phyloP scores from a whole-genome alignment of 2,113 vertebrate species.

The Dipodomys merriami region DNA sequence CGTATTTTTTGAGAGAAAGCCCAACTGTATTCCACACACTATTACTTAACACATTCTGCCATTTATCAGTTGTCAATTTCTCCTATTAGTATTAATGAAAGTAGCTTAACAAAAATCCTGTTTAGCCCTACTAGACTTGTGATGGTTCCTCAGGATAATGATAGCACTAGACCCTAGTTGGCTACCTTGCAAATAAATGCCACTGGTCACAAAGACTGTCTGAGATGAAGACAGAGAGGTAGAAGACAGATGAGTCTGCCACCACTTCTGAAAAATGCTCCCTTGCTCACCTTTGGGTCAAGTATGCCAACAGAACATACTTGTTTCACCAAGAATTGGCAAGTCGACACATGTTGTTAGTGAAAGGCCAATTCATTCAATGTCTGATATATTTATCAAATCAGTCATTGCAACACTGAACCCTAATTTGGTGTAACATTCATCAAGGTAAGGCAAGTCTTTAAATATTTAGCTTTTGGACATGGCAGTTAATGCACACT shows the following conservation, averaged over 20 bases:
- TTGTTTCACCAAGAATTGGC: not conserved
- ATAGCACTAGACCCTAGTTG: not conserved
- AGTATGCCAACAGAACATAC: not conserved
- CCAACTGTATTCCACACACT: not conserved
- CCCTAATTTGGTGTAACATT: not conserved
- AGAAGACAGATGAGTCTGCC: not conserved
- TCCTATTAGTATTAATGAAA: not conserved
- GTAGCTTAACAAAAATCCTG: not conserved
- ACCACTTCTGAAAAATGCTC: not conserved
- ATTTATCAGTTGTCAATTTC: not conserved
- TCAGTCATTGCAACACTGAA: not conserved
- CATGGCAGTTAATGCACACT: not conserved
- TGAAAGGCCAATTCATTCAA: not conserved
- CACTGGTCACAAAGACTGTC: not conserved
- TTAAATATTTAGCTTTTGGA: not conserved
- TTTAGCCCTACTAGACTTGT: slow-evolving; percentile 4
- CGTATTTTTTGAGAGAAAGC: not conserved
- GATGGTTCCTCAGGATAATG: not conserved
- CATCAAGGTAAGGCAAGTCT: not conserved
- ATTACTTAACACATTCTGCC: slow-evolving; percentile 24
- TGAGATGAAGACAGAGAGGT: not conserved
- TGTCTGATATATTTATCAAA: not conserved
- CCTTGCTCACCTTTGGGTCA: not conserved
- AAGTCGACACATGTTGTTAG: not conserved
- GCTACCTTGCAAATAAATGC: slow-evolving; percentile 3